Conservation (phyloP, 1,140 invertebrate genomes). For the Whitmania pigra region DNA sequence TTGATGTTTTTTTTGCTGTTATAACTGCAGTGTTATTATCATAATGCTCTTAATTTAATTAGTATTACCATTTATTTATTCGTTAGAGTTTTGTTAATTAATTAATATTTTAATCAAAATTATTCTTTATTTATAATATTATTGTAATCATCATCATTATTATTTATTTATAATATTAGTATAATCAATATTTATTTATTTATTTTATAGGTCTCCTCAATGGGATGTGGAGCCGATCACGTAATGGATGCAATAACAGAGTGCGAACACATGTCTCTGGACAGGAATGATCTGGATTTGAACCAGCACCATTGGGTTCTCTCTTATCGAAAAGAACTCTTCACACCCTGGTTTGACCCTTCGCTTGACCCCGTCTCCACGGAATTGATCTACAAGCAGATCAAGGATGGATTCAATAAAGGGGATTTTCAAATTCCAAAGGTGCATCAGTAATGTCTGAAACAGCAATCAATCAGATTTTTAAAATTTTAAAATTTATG, state of each 20-base stretch:
- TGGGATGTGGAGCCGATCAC: slow-evolving; percentile 36
- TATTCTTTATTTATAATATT: too few species aligned
- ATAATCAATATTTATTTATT: too few species aligned
- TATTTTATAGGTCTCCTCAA: slow-evolving; percentile 37
- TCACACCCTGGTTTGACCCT: slow-evolving; percentile 34
- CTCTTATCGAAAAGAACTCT: slow-evolving; percentile 37
- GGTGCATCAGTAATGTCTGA: neutral
- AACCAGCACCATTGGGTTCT: slow-evolving; percentile 32
- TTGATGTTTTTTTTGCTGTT: too few species aligned
- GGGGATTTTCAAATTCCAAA: slow-evolving; percentile 27
- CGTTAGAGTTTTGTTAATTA: too few species aligned
- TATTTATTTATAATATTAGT: too few species aligned
- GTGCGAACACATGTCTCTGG: slow-evolving; percentile 32
- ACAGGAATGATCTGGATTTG: neutral
- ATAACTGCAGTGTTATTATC: too few species aligned
- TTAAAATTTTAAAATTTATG: neutral
- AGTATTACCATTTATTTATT: neutral
- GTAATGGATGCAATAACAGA: slow-evolving; percentile 39
- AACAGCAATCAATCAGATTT: too few species aligned
- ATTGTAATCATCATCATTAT: too few species aligned
- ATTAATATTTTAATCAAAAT: too few species aligned
- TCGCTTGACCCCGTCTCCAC: slow-evolving; percentile 29
- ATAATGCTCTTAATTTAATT: too few species aligned
- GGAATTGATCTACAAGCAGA: slow-evolving; percentile 35
- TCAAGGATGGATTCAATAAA: slow-evolving; percentile 34